phyloP scores from a whole-genome alignment of 2,888 invertebrate genomes.

The Ophion ellenae region DNA sequence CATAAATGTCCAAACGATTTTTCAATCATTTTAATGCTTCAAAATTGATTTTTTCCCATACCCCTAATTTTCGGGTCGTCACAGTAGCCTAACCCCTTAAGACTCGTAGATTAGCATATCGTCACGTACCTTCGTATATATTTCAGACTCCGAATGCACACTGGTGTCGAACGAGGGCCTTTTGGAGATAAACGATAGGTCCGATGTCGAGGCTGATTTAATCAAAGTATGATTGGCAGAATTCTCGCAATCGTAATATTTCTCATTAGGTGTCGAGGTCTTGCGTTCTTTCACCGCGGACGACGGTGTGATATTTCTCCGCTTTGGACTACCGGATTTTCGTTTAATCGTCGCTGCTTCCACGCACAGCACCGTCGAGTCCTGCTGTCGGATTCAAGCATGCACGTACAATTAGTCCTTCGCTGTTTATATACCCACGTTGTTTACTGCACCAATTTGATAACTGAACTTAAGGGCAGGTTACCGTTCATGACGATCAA shows the following conservation, averaged over 20 bases:
- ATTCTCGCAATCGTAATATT: constrained; percentile 46
- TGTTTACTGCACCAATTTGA: no score
- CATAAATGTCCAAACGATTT: no score
- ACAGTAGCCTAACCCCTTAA: background rate
- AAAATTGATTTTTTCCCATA: no score
- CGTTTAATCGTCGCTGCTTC: constrained; percentile 30
- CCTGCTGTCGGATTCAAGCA: constrained; percentile 18
- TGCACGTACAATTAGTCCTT: background rate
- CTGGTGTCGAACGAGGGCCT: constrained; percentile 70
- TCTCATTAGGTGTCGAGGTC: constrained; percentile 69
- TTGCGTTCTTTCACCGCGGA: constrained; percentile 37
- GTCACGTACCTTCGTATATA: constrained; percentile 63
- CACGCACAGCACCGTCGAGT: constrained; percentile 44
- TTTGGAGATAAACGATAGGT: constrained; percentile 68
- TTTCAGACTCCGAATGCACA: constrained; percentile 71
- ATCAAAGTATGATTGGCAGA: constrained; percentile 61
- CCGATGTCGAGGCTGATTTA: constrained; percentile 73
- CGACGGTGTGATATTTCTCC: constrained; percentile 15
- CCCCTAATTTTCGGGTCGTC: no score
- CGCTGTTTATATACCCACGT: no score
- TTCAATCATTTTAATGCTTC: no score
- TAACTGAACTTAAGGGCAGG: no score
- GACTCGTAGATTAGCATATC: background rate
- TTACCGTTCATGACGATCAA: no score
- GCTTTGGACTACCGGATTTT: constrained; percentile 48